phyloP scores from a whole-genome alignment of 2,797 vertebrate genomes.

The Acipenser transmontanus region DNA sequence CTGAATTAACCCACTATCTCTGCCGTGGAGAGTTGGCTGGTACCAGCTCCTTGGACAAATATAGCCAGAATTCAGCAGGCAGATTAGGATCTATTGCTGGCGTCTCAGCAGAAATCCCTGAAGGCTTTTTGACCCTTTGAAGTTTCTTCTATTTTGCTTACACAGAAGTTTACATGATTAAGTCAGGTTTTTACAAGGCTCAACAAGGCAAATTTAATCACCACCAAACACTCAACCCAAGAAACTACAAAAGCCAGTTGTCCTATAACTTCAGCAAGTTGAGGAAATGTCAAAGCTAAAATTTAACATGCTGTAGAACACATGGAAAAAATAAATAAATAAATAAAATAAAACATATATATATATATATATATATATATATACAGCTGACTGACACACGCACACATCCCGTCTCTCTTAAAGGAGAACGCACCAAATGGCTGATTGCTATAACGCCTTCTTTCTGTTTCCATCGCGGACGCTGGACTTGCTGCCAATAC shows the following conservation, averaged over 20 bases:
- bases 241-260: constrained; percentile 34
- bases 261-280: constrained; percentile 23
- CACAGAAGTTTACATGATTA: constrained; percentile 56
- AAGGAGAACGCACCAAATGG: too few species aligned
- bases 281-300: too few species aligned
- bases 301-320: too few species aligned
- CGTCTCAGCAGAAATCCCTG: constrained; percentile 47
- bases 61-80: constrained; percentile 45
- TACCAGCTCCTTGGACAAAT: constrained; percentile 51
- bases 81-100: constrained; percentile 56
- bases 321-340: too few species aligned
- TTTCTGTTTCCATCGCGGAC: too few species aligned
- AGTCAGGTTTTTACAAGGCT: constrained; percentile 57
- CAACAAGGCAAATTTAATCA: constrained; percentile 46
- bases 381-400: too few species aligned
- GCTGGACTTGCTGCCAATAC: too few species aligned
- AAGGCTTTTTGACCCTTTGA: constrained; percentile 59
- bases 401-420: too few species aligned
- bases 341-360: too few species aligned
- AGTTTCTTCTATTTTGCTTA: constrained; percentile 52
- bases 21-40: constrained; percentile 50
- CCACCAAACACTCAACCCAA: constrained; percentile 38
- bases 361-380: too few species aligned
- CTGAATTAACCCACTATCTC: constrained; percentile 57
- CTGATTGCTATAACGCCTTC: too few species aligned